phyloP scores from a whole-genome alignment of 2,797 vertebrate species.

The Stomatorhinus walkeri region DNA sequence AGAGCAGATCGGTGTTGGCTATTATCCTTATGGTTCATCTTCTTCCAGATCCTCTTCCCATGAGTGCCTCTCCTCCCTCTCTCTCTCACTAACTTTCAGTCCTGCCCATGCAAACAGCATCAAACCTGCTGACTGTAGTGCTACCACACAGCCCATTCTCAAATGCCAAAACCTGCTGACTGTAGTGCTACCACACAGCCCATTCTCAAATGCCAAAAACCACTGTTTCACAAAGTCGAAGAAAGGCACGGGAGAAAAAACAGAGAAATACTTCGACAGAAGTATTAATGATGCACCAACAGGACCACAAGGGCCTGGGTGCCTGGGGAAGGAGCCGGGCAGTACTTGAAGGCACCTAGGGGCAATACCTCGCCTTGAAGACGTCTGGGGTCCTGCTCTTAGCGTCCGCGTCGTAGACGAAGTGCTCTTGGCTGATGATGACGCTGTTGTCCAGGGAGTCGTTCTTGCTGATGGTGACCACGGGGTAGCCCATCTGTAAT shows the following conservation, averaged over 20 bases:
- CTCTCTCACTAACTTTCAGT: background rate
- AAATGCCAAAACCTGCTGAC: slow-evolving; percentile 8
- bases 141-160: background rate
- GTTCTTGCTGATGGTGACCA: slow-evolving; percentile 86
- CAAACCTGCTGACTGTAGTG: background rate
- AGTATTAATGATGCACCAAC: background rate
- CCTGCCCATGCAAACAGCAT: background rate
- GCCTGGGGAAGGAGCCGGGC: background rate
- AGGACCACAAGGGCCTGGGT: background rate
- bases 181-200: background rate
- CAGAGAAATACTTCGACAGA: background rate
- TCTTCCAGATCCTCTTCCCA: background rate
- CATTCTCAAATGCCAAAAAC: slow-evolving; percentile 5
- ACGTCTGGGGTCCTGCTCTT: slow-evolving; percentile 53
- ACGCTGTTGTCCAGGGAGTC: slow-evolving; percentile 71
- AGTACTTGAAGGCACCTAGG: background rate
- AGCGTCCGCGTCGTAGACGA: slow-evolving; percentile 78
- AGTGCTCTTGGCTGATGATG: slow-evolving; percentile 81
- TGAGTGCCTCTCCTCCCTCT: background rate
- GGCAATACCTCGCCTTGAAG: slow-evolving; percentile 71
- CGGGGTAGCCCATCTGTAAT: slow-evolving; percentile 94
- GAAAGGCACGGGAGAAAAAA: background rate
- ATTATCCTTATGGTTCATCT: background rate
- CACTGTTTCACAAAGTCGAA: background rate
- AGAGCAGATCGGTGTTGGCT: background rate